Base-by-base conservation (phyloP, 2,113 vertebrate species). In the Cettia cetti region DNA sequence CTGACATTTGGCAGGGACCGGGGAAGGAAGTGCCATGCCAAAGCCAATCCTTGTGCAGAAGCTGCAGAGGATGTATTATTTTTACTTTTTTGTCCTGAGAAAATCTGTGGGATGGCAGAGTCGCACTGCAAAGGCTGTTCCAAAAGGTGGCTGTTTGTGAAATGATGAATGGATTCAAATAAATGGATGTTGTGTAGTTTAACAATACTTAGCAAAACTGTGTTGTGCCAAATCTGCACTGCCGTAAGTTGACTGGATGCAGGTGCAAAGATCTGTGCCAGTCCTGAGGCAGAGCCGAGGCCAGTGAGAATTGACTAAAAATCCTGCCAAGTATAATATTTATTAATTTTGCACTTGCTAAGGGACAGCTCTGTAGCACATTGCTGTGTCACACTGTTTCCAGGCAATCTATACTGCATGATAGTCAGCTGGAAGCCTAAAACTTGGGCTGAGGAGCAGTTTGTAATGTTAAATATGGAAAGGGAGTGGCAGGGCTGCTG, bases 221-320 rank as follows among this genome's bases (percentile, higher is more conserved):
- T 44, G 31, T 31, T 24, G 27, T 92, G 80, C 69, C 78, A 61
- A 54, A 27, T 69, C 77, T 92, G 33, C 60, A 10, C 31, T 75
- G 72, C 44, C 59, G 12, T 47, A 39, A 52, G 66, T 37, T 75
- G 71, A 60, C 79, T 91, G 86, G 40, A n/a, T 88, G 79, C 72
- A 93, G 82, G 68, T 95, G 96, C 82, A 93, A 40, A 86, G 64
- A 68, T 45, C 37, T 6, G 17, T 93, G 90, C 94, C 88, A 94
- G 69, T 66, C 44, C 60, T 68, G 47, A 81, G 53, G 72, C 89
- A 92, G 83, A 92, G 42, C 64, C 42, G 64, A 82, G 71, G 47
- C 56, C 47, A 53, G 35, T 9, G 52, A 88, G 75, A 92, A 54
- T 80, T 88, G 17, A 53, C 52, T 40, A 49, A 79, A 83, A 86